Evolutionary conservation across 2,888 invertebrate genomes (phyloP).

Genomic region (Tortrix viridana): DNA sequence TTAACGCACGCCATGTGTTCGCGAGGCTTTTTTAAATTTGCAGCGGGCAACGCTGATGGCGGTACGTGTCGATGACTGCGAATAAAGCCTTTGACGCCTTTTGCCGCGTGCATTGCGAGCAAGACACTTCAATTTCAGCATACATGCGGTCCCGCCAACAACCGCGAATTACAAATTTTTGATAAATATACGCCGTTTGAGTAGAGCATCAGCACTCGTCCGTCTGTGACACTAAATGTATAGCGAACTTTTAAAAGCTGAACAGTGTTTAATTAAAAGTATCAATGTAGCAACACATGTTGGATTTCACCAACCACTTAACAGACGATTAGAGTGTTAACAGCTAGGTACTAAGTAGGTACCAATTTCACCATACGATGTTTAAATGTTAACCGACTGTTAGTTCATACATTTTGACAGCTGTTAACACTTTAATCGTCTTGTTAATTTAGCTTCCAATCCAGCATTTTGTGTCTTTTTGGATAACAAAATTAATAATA

Average conservation of each 20-base stretch:
- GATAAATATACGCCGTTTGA: constrained; percentile 6
- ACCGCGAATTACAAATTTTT: constrained; percentile 33
- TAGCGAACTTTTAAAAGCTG: neutral
- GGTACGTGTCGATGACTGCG: constrained; percentile 70
- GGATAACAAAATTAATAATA: too few species aligned
- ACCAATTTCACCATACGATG: too few species aligned
- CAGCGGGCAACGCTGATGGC: constrained; percentile 54
- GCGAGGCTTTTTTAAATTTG: constrained; percentile 53
- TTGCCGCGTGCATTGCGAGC: constrained; percentile 68
- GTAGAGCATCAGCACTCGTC: neutral
- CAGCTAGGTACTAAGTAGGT: too few species aligned
- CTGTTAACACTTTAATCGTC: too few species aligned
- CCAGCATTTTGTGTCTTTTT: too few species aligned
- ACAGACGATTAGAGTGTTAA: too few species aligned
- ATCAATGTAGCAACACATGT: too few species aligned
- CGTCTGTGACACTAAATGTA: too few species aligned
- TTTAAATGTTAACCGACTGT: too few species aligned
- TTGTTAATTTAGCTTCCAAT: too few species aligned
- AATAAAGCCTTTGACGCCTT: constrained; percentile 79
- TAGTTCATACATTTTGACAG: too few species aligned
- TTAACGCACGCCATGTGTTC: constrained; percentile 45
- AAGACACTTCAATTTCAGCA: constrained; percentile 71
- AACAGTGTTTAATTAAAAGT: neutral
- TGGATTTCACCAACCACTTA: too few species aligned
- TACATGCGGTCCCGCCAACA: constrained; percentile 57